Conservation (phyloP, 1,140 invertebrate genomes). For the Apis florea region DNA sequence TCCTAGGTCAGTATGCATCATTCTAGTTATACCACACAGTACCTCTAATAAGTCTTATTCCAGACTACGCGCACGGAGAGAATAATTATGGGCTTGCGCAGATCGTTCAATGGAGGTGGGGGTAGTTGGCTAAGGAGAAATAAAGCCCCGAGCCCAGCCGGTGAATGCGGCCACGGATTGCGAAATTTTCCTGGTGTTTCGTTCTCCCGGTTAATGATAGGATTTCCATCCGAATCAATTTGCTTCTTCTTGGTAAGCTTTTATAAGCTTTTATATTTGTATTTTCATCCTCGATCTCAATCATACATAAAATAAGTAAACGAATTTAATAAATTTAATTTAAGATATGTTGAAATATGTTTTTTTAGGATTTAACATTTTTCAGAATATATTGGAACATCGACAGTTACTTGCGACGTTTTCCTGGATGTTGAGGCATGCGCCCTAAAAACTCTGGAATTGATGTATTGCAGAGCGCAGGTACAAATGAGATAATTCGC, state of each 20-base stretch:
- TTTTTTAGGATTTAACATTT: not conserved
- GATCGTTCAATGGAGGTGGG: conserved; percentile 56
- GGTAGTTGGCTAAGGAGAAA: conserved; percentile 51
- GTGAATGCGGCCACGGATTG: conserved; percentile 56
- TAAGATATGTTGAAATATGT: not conserved
- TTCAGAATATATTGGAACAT: conserved; percentile 32
- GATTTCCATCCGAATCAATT: not conserved
- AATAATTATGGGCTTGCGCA: conserved; percentile 80
- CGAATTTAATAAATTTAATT: no score
- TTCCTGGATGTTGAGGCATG: conserved; percentile 77
- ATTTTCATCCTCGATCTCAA: no score
- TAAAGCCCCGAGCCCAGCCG: conserved; percentile 61
- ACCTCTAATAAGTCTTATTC: conserved; percentile 60
- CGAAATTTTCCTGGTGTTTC: conserved; percentile 45
- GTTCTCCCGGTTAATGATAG: not conserved
- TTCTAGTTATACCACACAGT: not conserved
- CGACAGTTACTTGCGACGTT: conserved; percentile 53
- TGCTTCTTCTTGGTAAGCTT: conserved; percentile 6
- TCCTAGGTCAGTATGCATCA: conserved; percentile 18
- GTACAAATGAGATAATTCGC: conserved; percentile 65
- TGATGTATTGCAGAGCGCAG: conserved; percentile 80
- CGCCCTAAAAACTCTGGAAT: conserved; percentile 76
- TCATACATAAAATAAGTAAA: not conserved
- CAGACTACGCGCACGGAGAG: conserved; percentile 71
- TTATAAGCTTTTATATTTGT: not conserved